Conservation (phyloP, 2,888 invertebrate genomes). For the Lasioglossum marginatum region DNA sequence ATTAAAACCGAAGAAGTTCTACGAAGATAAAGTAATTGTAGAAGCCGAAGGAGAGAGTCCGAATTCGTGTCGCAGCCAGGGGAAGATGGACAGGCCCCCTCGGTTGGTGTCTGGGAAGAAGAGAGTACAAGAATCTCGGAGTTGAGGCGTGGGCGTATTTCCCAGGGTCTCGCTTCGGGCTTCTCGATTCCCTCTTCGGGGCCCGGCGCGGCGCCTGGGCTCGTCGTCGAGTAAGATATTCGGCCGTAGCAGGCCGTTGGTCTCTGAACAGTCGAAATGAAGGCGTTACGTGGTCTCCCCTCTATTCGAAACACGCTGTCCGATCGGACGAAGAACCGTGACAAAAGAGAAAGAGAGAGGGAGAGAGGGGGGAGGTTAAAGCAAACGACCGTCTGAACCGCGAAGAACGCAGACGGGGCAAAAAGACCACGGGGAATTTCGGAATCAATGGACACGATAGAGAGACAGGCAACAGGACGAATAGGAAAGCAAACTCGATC, state of each 20-base stretch:
- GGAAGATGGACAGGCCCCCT: not conserved
- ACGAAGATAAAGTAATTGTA: no score
- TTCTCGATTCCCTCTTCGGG: slow-evolving; percentile 22
- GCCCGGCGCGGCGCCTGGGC: slow-evolving; percentile 52
- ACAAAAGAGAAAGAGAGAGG: not conserved
- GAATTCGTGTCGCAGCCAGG: not conserved
- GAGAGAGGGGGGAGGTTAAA: not conserved
- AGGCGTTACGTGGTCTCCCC: slow-evolving; percentile 78
- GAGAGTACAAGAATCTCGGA: slow-evolving; percentile 35
- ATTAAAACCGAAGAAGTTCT: no score
- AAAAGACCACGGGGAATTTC: slow-evolving; percentile 37
- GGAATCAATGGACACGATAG: slow-evolving; percentile 47
- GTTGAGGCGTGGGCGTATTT: slow-evolving; percentile 67
- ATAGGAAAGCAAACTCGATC: slow-evolving; percentile 16
- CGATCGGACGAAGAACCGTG: slow-evolving; percentile 16
- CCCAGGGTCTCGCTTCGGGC: slow-evolving; percentile 66
- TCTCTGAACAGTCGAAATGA: slow-evolving; percentile 75
- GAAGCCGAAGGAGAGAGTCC: not conserved
- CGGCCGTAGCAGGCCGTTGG: slow-evolving; percentile 64
- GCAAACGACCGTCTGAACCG: slow-evolving; percentile 45
- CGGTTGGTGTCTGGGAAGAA: not conserved
- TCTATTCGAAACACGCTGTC: slow-evolving; percentile 55
- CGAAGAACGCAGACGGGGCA: slow-evolving; percentile 48
- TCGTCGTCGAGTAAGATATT: slow-evolving; percentile 66
- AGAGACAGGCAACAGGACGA: slow-evolving; percentile 33